Base-by-base conservation (phyloP, 2,113 vertebrate genomes). In the Calyptomena viridis region DNA sequence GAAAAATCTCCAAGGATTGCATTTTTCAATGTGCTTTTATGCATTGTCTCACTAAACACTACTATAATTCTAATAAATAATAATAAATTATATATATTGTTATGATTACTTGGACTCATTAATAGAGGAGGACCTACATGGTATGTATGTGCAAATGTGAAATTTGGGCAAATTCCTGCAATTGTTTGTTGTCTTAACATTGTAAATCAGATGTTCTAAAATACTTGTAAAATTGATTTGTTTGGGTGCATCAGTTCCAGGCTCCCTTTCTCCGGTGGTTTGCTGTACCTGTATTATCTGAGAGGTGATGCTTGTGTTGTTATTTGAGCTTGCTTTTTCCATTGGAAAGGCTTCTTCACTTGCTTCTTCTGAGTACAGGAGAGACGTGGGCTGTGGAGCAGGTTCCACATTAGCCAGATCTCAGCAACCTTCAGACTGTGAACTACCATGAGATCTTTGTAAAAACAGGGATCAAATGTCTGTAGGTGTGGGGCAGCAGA, bases 361-460 rank as follows among this genome's bases (percentile, higher is more conserved):
- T 97, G 90, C 84, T 97, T 97, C 86, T 95, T 97, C 56, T 97
- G 98, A 24, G 99, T 98, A 77, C 99, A 99, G 89, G 95, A 98
- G 23, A 99, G 97, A 12, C 84, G 96, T 22, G 98, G 98, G 84
- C 98, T 98, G 12, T 99, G 98, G 44, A 99, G 98, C 42, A 99
- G 97, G 87, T 98, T 99, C 99, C 99, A 99, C 99, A 99, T 99
- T 4, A 99, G 98, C 99, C 99, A 99, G 94, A 99, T 99, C 96
- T 99, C 99, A 4, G 99, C 98, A 6, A 98, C 99, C 0, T 98
- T 99, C 60, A 99, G 97, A 82, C 99, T 99, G 63, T 99, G 99
- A 40, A 99, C 99, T 23, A 99, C 98, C 98, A 99, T 99, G 88
- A 99, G 98, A 58, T 99, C 99, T 31, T 98, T 97, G 96, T 99